Evolutionary conservation across 2,888 invertebrate genomes (phyloP).

Genomic region (Biston betularia): DNA sequence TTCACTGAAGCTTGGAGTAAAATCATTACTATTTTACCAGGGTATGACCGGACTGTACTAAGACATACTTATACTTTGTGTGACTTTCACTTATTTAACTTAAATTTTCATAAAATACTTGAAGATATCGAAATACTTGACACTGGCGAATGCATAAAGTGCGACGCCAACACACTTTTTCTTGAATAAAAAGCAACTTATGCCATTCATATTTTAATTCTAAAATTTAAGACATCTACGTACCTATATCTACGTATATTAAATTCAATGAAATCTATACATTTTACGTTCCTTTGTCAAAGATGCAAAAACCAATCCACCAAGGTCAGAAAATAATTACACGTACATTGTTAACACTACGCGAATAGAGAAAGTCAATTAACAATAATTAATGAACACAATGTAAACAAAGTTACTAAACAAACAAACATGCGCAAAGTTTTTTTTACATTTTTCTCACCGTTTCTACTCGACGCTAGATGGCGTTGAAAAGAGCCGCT

Average conservation of each 20-base stretch:
- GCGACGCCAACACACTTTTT: too few species aligned
- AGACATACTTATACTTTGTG: too few species aligned
- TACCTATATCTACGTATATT: not conserved
- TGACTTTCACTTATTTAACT: too few species aligned
- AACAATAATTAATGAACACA: constrained; percentile 47
- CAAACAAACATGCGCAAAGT: constrained; percentile 36
- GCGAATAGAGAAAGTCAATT: constrained; percentile 48
- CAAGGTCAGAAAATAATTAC: constrained; percentile 49
- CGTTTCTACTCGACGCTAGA: constrained; percentile 74
- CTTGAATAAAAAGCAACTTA: too few species aligned
- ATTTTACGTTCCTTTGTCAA: constrained; percentile 28
- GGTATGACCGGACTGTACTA: too few species aligned
- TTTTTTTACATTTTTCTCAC: constrained; percentile 62
- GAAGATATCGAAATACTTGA: too few species aligned
- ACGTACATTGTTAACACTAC: constrained; percentile 30
- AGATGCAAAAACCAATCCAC: constrained; percentile 34
- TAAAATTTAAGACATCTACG: too few species aligned
- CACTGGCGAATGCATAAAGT: too few species aligned
- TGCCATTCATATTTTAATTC: too few species aligned
- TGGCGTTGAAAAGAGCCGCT: constrained; percentile 59
- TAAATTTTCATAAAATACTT: too few species aligned
- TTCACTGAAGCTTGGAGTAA: too few species aligned
- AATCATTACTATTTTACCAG: too few species aligned
- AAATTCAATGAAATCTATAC: constrained; percentile 14
- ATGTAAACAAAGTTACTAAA: constrained; percentile 44